A percentile compares a stretch with the other conserved stretches of the same genome.
Conservation (phyloP, 1,140 invertebrate genomes). For the Drosophila neocordata region DNA sequence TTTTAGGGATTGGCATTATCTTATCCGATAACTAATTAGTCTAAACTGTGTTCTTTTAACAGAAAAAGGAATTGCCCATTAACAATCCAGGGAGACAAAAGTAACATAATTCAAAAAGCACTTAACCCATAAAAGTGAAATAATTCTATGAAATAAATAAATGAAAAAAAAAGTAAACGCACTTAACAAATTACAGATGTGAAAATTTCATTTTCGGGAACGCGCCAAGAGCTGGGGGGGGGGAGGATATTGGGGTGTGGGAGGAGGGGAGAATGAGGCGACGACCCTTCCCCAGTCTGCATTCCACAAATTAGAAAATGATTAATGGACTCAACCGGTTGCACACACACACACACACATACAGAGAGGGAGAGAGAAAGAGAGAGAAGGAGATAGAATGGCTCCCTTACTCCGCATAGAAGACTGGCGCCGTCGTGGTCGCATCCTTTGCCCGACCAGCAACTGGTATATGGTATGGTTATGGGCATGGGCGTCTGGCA, state of each 20-base stretch:
- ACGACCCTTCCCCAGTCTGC: conserved; percentile 46
- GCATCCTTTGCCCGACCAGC: conserved; percentile 44
- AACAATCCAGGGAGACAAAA: conserved; percentile 48
- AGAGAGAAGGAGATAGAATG: not conserved
- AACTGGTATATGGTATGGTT: conserved; percentile 30
- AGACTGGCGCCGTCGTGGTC: conserved; percentile 54
- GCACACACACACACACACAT: conserved; percentile 17
- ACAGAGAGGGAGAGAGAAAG: not conserved
- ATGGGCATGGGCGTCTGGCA: conserved; percentile 67
- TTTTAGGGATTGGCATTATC: no score
- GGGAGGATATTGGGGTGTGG: conserved; percentile 1
- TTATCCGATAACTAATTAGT: conserved; percentile 73
- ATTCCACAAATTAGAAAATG: conserved; percentile 83
- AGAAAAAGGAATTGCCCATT: conserved; percentile 25
- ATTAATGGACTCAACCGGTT: conserved; percentile 83
- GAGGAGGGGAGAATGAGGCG: not conserved
- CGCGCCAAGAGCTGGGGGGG: not conserved
- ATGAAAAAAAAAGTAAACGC: conserved; percentile 55
- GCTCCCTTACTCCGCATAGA: conserved; percentile 2
- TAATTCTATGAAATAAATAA: conserved; percentile 76
- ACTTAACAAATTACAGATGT: conserved; percentile 83
- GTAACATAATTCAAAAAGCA: conserved; percentile 77
- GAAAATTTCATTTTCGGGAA: conserved; percentile 78
- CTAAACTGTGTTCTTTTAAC: conserved; percentile 56
- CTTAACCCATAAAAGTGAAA: conserved; percentile 82